phyloP scores from a whole-genome alignment of 2,113 vertebrate genomes.

The Oryzias woworae region DNA sequence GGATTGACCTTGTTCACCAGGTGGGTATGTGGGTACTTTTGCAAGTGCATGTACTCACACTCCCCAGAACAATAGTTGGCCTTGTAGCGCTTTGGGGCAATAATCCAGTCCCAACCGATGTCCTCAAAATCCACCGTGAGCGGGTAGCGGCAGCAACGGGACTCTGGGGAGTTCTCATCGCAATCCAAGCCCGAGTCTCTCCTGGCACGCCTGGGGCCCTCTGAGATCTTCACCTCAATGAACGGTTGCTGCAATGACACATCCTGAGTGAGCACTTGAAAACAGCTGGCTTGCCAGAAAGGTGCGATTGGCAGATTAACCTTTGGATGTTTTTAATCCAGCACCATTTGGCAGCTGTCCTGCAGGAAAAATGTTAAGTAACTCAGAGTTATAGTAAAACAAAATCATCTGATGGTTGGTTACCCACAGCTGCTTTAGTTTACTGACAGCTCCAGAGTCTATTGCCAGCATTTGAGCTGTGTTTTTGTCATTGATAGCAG shows the following conservation, averaged over 20 bases:
- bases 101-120: constrained; percentile 99
- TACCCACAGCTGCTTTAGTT: constrained; percentile 32
- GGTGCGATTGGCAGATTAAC: not conserved
- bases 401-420: constrained; percentile 51
- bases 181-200: constrained; percentile 95
- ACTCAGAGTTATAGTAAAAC: constrained; percentile 40
- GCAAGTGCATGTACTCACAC: constrained; percentile 97
- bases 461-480: constrained; percentile 50
- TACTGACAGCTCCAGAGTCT: constrained; percentile 36
- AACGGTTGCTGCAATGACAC: constrained; percentile 89
- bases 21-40: constrained; percentile 97
- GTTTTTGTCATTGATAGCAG: constrained; percentile 52
- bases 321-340: constrained; percentile 19
- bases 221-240: constrained; percentile 95
- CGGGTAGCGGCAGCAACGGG: constrained; percentile 93
- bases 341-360: constrained; percentile 7
- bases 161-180: constrained; percentile 91
- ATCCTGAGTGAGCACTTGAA: not conserved
- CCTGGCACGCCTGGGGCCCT: constrained; percentile 85
- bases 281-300: constrained; percentile 1
- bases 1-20: constrained; percentile 96
- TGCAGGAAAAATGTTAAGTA: constrained; percentile 57
- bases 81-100: constrained; percentile 99
- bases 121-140: constrained; percentile 98
- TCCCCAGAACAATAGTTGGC: constrained; percentile 98